phyloP scores from a whole-genome alignment of 1,140 invertebrate species.

The Probaryconus sp. region DNA sequence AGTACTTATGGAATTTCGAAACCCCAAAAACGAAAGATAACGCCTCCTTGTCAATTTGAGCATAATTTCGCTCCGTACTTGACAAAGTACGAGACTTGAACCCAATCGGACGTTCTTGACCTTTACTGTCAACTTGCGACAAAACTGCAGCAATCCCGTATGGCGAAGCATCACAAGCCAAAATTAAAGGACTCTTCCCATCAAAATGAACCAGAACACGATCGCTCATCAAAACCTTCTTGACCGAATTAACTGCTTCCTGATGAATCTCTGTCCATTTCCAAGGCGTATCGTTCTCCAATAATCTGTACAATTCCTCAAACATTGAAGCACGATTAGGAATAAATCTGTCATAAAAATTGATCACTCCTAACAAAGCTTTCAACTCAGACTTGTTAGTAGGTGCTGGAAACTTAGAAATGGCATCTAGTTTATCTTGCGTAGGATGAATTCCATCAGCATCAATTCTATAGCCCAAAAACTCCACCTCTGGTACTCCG shows the following conservation, averaged over 20 bases:
- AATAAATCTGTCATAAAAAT: conserved; percentile 57
- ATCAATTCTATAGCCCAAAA: conserved; percentile 1
- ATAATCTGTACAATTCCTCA: conserved; percentile 51
- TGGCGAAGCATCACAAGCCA: conserved; percentile 22
- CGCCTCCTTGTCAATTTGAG: no score
- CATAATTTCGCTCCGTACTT: no score
- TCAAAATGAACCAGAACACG: conserved; percentile 67
- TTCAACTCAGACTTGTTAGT: conserved; percentile 9
- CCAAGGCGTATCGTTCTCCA: conserved; percentile 29
- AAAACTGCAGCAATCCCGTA: conserved; percentile 54
- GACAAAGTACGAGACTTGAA: no score
- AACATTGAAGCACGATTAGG: conserved; percentile 60
- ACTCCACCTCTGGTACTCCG: not conserved
- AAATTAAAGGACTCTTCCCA: conserved; percentile 1
- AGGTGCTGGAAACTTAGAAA: conserved; percentile 1
- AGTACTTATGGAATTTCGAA: no score
- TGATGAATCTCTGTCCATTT: conserved; percentile 62
- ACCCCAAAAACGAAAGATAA: no score
- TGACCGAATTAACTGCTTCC: conserved; percentile 61
- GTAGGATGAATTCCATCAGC: not conserved
- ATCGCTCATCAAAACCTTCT: conserved; percentile 65
- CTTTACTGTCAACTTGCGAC: conserved; percentile 36
- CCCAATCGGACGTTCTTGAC: not conserved
- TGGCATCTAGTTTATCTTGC: not conserved
- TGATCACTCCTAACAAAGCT: not conserved